Base-by-base conservation (phyloP, 2,888 invertebrate species). In the Leptura quadrifasciata region DNA sequence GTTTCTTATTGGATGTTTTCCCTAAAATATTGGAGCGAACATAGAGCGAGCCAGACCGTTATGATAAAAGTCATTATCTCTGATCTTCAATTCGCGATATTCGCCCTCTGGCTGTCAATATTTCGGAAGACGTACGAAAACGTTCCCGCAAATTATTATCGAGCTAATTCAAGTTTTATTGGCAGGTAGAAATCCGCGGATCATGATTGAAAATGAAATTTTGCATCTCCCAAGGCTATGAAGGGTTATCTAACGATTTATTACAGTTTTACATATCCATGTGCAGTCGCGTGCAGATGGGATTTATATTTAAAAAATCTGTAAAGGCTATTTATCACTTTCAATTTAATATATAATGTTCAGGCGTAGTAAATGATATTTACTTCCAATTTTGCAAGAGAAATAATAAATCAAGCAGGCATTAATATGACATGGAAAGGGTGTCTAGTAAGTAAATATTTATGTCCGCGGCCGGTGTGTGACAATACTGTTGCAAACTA, bases 51-150 rank as follows among this genome's bases (percentile, higher is more conserved):
- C n/a, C 47, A 47, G 12, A n/a, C 47, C 47, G n/a, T 47, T 47
- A 47, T n/a, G 47, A 47, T 47, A 47, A 47, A n/a, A 47, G n/a
- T 47, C 47, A 47, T 47, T 47, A 47, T 47, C 47, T 47, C 17
- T 47, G 47, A n/a, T 47, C 47, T n/a, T 47, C n/a, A 47, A 47
- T 47, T 15, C 47, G n/a, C 47, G 47, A 47, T 47, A 47, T 47
- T 47, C 47, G 15, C 47, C 47, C 47, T 47, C 3, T n/a, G 47
- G n/a, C 47, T 47, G 47, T 47, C 47, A 47, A n/a, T 47, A 47
- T n/a, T n/a, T 47, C 5, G 47, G 47, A 4, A 15, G n/a, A n/a
- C 47, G 15, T 47, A 12, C 4, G 47, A n/a, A 0, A 15, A 47
- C 47, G 47, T 47, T 47, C 47, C 2, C n/a, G 15, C 47, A 47